phyloP scores from a whole-genome alignment of 2,888 invertebrate genomes.

The Drosophila kokeensis region DNA sequence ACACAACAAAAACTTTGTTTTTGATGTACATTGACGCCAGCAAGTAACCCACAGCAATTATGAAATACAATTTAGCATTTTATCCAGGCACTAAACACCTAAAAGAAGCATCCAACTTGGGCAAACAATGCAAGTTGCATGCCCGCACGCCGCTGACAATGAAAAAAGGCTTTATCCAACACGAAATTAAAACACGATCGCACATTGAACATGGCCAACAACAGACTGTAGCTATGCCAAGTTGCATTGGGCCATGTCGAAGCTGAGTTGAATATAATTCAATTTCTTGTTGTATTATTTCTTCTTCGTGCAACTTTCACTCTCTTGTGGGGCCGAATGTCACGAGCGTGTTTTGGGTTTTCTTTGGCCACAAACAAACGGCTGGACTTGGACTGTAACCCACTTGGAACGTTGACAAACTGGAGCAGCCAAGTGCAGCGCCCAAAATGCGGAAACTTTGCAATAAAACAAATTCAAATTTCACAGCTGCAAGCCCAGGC shows the following conservation, averaged over 20 bases:
- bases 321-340: conserved; percentile 77
- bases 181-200: conserved; percentile 80
- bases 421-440: conserved; percentile 75
- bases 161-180: conserved; percentile 73
- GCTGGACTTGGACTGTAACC: conserved; percentile 58
- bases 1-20: conserved; percentile 29
- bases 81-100: conserved; percentile 42
- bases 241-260: conserved; percentile 76
- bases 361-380: conserved; percentile 58
- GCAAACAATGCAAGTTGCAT: conserved; percentile 66
- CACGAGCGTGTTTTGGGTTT: conserved; percentile 57
- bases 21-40: conserved; percentile 65
- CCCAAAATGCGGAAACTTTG: conserved; percentile 71
- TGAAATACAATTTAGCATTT: conserved; percentile 78
- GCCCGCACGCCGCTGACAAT: conserved; percentile 79
- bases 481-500: conserved; percentile 5
- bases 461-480: conserved; percentile 29
- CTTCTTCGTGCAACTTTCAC: conserved; percentile 75
- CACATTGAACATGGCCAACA: conserved; percentile 67
- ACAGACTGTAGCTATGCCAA: conserved; percentile 45
- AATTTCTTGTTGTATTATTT: conserved; percentile 43
- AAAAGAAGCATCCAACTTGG: conserved; percentile 50
- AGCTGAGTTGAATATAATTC: conserved; percentile 76
- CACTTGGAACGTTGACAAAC: conserved; percentile 64
- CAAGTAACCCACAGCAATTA: conserved; percentile 65